Conservation (phyloP, 2,888 invertebrate genomes). For the Nymphalis urticae region DNA sequence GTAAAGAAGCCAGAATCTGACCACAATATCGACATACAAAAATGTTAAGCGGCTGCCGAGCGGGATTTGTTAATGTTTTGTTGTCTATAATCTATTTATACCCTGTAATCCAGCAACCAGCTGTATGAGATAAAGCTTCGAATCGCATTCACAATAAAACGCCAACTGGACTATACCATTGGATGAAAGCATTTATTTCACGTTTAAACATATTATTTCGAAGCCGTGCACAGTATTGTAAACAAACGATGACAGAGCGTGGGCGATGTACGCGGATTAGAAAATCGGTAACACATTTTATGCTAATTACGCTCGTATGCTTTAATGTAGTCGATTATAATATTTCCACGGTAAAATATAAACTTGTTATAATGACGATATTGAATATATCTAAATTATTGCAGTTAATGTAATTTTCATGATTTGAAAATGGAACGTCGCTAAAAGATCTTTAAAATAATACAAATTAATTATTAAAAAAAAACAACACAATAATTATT, state of each 20-base stretch:
- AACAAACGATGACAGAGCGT: conserved; percentile 67
- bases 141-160: conserved; percentile 70
- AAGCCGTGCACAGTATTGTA: conserved; percentile 68
- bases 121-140: conserved; percentile 71
- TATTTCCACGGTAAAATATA: not conserved
- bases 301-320: conserved; percentile 35
- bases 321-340: conserved; percentile 15
- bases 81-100: conserved; percentile 75
- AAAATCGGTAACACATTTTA: conserved; percentile 56
- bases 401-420: not conserved
- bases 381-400: not conserved
- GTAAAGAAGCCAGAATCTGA: conserved; percentile 6
- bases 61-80: conserved; percentile 62
- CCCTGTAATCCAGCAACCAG: conserved; percentile 72
- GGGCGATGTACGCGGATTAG: conserved; percentile 62
- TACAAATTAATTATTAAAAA: too few species aligned
- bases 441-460: too few species aligned
- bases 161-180: conserved; percentile 61
- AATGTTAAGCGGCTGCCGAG: conserved; percentile 34
- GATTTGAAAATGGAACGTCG: too few species aligned
- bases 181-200: conserved; percentile 66
- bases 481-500: too few species aligned
- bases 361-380: not conserved
- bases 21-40: conserved; percentile 29
- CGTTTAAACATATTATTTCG: conserved; percentile 57